Percentiles rank a stretch among this genome's conserved stretches.
phyloP scores from a whole-genome alignment of 2,888 invertebrate species.

The Orthonychiurus folsomi region DNA sequence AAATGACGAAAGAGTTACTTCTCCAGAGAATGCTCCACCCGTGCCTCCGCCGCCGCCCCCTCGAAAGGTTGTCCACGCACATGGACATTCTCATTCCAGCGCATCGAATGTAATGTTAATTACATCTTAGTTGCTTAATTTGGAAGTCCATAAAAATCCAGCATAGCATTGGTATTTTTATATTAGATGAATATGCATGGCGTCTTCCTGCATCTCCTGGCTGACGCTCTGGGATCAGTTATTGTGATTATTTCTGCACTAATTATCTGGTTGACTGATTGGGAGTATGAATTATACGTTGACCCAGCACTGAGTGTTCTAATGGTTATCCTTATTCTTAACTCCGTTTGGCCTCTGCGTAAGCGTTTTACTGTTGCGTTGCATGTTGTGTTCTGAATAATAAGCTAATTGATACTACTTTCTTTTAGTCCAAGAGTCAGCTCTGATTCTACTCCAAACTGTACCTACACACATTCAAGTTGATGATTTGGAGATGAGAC shows the following conservation, averaged over 20 bases:
- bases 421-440: conserved; percentile 76
- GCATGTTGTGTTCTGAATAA: neutral
- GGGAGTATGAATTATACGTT: conserved; percentile 65
- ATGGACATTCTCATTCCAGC: conserved; percentile 43
- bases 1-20: conserved; percentile 56
- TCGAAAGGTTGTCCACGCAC: conserved; percentile 14
- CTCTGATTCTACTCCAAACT: conserved; percentile 90
- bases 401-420: conserved; percentile 6
- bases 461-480: conserved; percentile 96
- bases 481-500: conserved; percentile 77
- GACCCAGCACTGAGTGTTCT: conserved; percentile 90
- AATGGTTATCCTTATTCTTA: conserved; percentile 73
- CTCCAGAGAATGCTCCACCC: conserved; percentile 48
- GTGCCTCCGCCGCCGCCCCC: conserved; percentile 23
- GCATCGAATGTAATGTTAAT: conserved; percentile 28
- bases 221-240: conserved; percentile 91
- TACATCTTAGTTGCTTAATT: neutral
- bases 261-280: conserved; percentile 60
- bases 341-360: conserved; percentile 79
- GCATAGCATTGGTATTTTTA: conserved; percentile 8
- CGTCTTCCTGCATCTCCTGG: conserved; percentile 96
- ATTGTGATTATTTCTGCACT: conserved; percentile 80
- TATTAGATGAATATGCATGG: conserved; percentile 95
- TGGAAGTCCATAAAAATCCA: too few species aligned
- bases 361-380: conserved; percentile 30